Evolutionary conservation across 2,797 vertebrate species (phyloP), one percentile per base, ranked within the genome.

Genomic region (Epinephelus coioides): DNA sequence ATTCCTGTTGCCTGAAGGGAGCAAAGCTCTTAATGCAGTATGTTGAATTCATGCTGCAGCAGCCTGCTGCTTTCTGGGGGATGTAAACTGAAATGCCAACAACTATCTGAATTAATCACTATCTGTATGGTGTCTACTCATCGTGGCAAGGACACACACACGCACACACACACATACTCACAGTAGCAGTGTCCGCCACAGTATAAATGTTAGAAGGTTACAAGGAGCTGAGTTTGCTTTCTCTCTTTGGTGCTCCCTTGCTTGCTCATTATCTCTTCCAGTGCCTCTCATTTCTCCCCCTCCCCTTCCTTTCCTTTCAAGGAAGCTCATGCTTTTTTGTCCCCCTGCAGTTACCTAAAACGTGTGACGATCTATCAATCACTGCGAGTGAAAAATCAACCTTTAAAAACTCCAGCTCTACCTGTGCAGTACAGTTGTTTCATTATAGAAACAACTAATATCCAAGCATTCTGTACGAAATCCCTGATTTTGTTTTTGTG

Each of bases 1-100:
- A 84, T 86, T 79, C 75, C 78, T 73, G 56, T 65, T 56, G 90
- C 89, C 90, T 78, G 79, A 66, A 91, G 88, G 87, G 76, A 85
- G 70, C 51, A 54, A 54, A 72, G 82, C 80, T 76, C 60, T 56
- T 75, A 78, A 84, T 88, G 85, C 89, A 75, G 82, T 56, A 21
- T 67, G 82, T 51, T 87, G 83, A 66, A 73, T 50, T 63, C 71
- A 38, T 59, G 79, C 82, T 81, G 78, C 84, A 70, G 82, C 49
- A 80, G 69, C 74, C 73, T 44, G 64, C 60, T 71, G 69, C 73
- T 76, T 81, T 75, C 76, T 82, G 65, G 61, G 53, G 64, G 71
- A 72, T 53, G 72, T n/a, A 40, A 74, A 73, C 43, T 69, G 11
- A 72, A 81, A 88, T 62, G 81, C 81, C 78, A 80, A 76, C 67